Conservation (phyloP, 2,888 invertebrate species). For the Harpalus rufipes region DNA sequence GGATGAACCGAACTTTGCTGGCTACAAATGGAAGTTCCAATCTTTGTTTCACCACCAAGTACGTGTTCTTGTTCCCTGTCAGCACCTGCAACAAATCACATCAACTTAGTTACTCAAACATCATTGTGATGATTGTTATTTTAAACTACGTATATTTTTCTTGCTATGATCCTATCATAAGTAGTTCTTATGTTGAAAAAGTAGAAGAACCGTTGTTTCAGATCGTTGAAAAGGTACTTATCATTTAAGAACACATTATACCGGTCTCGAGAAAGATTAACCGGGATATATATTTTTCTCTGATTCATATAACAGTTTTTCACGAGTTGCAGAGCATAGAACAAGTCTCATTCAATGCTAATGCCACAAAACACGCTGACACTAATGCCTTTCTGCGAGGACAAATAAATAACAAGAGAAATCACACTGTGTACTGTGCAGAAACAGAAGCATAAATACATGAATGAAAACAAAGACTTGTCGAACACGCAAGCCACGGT, state of each 20-base stretch:
- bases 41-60: constrained; percentile 84
- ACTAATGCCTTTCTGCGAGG: constrained; percentile 9
- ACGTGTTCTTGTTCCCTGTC: constrained; percentile 88
- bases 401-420: constrained; percentile 51
- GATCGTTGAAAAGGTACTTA: constrained; percentile 33
- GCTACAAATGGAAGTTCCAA: constrained; percentile 92
- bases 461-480: constrained; percentile 42
- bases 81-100: constrained; percentile 80
- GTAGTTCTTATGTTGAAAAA: no score
- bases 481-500: constrained; percentile 49
- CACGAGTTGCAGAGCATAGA: not conserved
- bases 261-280: constrained; percentile 9
- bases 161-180: no score
- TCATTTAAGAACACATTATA: constrained; percentile 30
- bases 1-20: constrained; percentile 91
- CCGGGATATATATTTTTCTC: constrained; percentile 23
- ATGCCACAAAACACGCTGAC: constrained; percentile 45
- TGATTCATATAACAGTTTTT: constrained; percentile 31
- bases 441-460: not conserved
- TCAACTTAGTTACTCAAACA: not conserved
- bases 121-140: not conserved
- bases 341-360: constrained; percentile 49
- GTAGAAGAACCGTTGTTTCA: no score
- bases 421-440: constrained; percentile 51
- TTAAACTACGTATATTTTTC: no score